Base-by-base conservation (phyloP, 2,113 vertebrate species). In the Symphodus melops region DNA sequence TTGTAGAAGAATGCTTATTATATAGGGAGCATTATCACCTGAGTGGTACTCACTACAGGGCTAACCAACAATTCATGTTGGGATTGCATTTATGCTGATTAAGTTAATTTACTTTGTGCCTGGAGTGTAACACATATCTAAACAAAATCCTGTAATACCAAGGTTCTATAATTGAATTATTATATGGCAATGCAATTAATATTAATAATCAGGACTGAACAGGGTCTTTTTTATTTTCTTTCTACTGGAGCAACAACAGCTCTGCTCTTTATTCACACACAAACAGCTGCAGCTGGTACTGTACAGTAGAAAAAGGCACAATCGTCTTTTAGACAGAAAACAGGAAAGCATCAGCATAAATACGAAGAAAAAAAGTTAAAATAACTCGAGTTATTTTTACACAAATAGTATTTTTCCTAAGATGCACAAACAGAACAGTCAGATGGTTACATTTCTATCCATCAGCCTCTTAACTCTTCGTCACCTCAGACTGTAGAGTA, bases 281-380 rank as follows among this genome's bases (percentile, higher is more conserved):
- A 68, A 85, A 70, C 42, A 84, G 60, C 58, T 72, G 80, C 85
- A 84, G 86, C 86, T 84, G 89, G 87, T 81, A 89, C 90, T 77
- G 77, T 92, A 89, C 83, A 87, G 60, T 42, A 53, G 75, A 41
- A 75, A 44, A 68, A 67, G n/a, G 52, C 41, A 20, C 19, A 21
- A 19, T 46, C 56, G 12, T 55, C 36, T 54, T 37, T 70, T 20
- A 57, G 25, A 42, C 21, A 4, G 37, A 69, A 28, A 63, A 77
- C 21, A 51, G 25, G 52, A 77, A 73, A 28, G 36, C 37, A 56
- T 59, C 19, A 56, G 39, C 5, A 58, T 53, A 66, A 37, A 62
- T 21, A 58, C 5, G n/a, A 19, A n/a, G 7, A 51, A 3, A 51
- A 3, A 46, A 54, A 23, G 8, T 12, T 9, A 16, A 9, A 54